A percentile compares a stretch with the other conserved stretches of the same genome.
Conservation (phyloP, 2,113 vertebrate genomes). For the Pseudorasbora parva region DNA sequence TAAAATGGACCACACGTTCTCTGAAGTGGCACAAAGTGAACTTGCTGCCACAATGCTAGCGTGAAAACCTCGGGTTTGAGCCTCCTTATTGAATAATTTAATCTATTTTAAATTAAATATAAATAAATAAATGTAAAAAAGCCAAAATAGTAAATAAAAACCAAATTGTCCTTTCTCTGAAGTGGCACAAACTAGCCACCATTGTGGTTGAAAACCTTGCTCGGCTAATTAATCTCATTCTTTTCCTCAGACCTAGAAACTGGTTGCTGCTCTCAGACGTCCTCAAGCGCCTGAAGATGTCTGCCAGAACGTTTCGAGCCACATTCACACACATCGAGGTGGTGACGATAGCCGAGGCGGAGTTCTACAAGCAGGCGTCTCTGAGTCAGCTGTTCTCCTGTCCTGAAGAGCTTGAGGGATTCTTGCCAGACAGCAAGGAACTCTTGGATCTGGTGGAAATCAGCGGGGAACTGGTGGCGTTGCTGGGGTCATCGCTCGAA, state of each 20-base stretch:
- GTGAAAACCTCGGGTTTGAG: too few relatives aligned
- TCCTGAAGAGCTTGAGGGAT: constrained; percentile 82
- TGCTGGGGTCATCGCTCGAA: constrained; percentile 85
- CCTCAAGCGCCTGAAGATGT: constrained; percentile 85
- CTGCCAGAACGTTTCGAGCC: constrained; percentile 83
- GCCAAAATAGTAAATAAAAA: background rate
- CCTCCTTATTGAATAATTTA: too few relatives aligned
- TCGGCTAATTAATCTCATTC: background rate
- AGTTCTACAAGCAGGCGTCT: constrained; percentile 88
- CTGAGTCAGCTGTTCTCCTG: constrained; percentile 86
- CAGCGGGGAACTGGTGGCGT: constrained; percentile 81
- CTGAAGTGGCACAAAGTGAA: too few relatives aligned
- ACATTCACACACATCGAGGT: constrained; percentile 84
- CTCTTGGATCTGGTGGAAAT: constrained; percentile 89
- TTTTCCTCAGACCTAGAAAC: constrained; percentile 81
- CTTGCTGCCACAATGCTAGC: too few relatives aligned
- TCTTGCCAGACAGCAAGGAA: constrained; percentile 87
- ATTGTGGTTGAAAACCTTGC: background rate
- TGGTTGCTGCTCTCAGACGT: constrained; percentile 88
- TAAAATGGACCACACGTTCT: too few relatives aligned
- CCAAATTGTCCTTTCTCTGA: background rate
- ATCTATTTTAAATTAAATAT: too few relatives aligned
- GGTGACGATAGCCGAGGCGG: constrained; percentile 83
- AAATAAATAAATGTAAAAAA: too few relatives aligned
- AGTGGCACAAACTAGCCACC: background rate